phyloP scores from a whole-genome alignment of 2,888 invertebrate species.

The Lasioglossum calceatum region DNA sequence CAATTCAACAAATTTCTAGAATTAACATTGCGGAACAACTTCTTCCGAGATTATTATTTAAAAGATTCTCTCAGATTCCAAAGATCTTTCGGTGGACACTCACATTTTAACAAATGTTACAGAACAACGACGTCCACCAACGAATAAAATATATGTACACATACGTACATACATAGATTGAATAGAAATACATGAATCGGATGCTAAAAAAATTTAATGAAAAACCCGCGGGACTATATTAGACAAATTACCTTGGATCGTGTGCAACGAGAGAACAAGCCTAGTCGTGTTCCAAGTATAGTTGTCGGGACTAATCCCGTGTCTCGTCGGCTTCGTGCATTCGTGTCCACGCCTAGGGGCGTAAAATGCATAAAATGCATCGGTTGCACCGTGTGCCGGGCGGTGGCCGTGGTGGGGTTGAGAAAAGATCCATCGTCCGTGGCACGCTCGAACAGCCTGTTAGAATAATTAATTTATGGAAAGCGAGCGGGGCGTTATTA shows the following conservation, averaged over 20 bases:
- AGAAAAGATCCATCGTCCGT: conserved; percentile 17
- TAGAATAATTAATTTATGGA: conserved; percentile 52
- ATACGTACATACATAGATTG: background rate
- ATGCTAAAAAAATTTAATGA: background rate
- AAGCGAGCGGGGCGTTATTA: conserved; percentile 34
- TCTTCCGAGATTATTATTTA: too few species aligned
- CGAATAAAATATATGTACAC: too few species aligned
- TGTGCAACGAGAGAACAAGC: background rate
- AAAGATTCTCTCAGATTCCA: too few species aligned
- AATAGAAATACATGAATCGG: background rate
- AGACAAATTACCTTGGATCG: background rate
- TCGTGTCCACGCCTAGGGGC: conserved; percentile 18
- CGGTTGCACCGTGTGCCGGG: background rate
- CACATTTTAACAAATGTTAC: too few species aligned
- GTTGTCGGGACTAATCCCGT: conserved; percentile 2
- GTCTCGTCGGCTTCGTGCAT: background rate
- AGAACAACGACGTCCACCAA: too few species aligned
- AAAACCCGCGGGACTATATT: background rate
- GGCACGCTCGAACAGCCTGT: conserved; percentile 11
- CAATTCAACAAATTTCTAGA: too few species aligned
- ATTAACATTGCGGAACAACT: too few species aligned
- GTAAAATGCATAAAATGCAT: conserved; percentile 22
- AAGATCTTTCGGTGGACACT: too few species aligned
- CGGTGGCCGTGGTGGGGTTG: background rate
- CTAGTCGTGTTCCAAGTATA: background rate